Percentiles rank a stretch among this genome's conserved stretches.
These are phyloP conservation scores for Embidobia sp. DNA, from an alignment of 2,888 invertebrate species.

Conservation along the genomic window DNA sequence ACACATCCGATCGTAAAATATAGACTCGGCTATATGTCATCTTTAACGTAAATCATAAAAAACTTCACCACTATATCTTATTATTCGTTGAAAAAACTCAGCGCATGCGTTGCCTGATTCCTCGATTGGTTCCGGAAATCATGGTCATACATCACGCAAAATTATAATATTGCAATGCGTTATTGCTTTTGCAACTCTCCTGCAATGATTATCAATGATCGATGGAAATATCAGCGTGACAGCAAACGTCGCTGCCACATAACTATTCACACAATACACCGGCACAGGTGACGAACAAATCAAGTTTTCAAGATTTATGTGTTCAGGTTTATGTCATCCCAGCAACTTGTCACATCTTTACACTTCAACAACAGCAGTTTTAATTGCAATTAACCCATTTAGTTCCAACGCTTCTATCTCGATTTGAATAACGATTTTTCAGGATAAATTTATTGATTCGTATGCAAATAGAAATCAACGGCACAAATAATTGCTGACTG, in stretches of 20 bases:
- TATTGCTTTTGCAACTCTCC: slow-evolving; percentile 26
- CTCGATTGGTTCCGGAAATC: slow-evolving; percentile 33
- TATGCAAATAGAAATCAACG: neutral
- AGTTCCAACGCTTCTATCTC: too few species aligned
- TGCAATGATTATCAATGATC: slow-evolving; percentile 36
- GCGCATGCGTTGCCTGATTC: slow-evolving; percentile 12
- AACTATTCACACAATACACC: neutral
- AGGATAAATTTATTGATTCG: neutral
- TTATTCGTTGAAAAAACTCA: neutral
- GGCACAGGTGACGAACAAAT: slow-evolving; percentile 20
- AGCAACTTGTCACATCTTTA: slow-evolving; percentile 15
- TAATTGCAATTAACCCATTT: slow-evolving; percentile 26
- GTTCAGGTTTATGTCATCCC: slow-evolving; percentile 4
- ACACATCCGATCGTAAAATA: too few species aligned
- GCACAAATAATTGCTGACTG: too few species aligned
- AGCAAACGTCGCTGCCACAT: slow-evolving; percentile 14
- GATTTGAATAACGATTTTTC: too few species aligned
- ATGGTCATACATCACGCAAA: slow-evolving; percentile 15
- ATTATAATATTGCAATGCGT: slow-evolving; percentile 26
- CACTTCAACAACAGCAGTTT: slow-evolving; percentile 1
- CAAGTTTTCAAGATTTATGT: slow-evolving; percentile 19
- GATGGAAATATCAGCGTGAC: slow-evolving; percentile 28
- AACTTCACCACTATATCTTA: neutral
- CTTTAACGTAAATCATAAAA: slow-evolving; percentile 6
- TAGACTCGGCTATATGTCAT: neutral